Evolutionary conservation across 1,140 invertebrate genomes (phyloP).

Genomic region (Lineus longissimus): DNA sequence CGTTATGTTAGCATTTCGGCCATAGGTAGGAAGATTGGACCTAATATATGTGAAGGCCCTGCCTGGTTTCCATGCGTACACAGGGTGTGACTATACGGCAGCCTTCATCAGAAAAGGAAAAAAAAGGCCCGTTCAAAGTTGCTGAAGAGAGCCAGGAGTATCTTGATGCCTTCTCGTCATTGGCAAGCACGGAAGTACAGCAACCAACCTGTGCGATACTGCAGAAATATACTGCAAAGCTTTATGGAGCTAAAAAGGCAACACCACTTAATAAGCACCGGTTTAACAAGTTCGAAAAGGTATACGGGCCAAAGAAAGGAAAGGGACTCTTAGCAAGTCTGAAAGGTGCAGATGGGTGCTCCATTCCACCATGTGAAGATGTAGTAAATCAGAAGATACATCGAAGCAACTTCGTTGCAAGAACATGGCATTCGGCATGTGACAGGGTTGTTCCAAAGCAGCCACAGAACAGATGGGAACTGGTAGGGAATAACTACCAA

Average conservation of each 20-base stretch:
- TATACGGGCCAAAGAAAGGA: background rate
- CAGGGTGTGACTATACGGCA: slow-evolving; percentile 16
- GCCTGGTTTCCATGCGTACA: slow-evolving; percentile 14
- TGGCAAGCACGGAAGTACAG: background rate
- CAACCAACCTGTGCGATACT: background rate
- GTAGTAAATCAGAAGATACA: slow-evolving; percentile 1
- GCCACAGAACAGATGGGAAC: background rate
- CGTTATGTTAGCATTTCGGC: slow-evolving; percentile 8
- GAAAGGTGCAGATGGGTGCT: slow-evolving; percentile 9
- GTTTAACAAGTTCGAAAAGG: background rate
- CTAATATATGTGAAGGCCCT: slow-evolving; percentile 6
- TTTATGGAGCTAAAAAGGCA: slow-evolving; percentile 7
- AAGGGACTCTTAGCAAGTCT: slow-evolving; percentile 4
- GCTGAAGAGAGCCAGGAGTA: background rate
- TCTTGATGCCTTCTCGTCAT: background rate
- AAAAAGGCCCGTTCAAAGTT: background rate
- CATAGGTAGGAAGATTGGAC: background rate
- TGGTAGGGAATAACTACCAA: background rate
- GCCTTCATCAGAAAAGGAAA: slow-evolving; percentile 14
- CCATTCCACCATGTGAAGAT: background rate
- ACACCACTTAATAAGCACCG: background rate
- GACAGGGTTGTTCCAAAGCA: background rate
- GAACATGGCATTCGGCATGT: background rate
- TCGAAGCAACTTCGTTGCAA: background rate
- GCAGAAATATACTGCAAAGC: slow-evolving; percentile 2